Evolutionary conservation across 1,140 invertebrate genomes (phyloP).

Genomic region (silkworm (Bombyx mori)): DNA sequence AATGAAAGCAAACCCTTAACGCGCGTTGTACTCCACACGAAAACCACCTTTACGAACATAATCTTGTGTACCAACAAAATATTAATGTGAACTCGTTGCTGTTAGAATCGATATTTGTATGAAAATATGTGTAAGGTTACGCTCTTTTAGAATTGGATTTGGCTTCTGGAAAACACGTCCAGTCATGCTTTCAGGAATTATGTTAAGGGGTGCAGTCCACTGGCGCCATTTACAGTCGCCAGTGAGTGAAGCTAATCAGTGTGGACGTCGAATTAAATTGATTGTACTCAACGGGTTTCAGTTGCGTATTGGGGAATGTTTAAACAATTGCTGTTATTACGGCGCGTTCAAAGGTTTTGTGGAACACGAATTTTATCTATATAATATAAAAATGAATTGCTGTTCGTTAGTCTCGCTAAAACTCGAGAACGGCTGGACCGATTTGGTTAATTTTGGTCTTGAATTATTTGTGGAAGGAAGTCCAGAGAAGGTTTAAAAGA

Average conservation of each 20-base stretch:
- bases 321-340: no score
- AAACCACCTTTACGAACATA: constrained; percentile 7
- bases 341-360: no score
- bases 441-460: no score
- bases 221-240: constrained; percentile 2
- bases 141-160: background rate
- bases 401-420: no score
- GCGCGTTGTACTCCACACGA: background rate
- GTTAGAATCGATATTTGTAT: background rate
- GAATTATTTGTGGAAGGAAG: no score
- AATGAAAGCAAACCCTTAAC: background rate
- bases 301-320: background rate
- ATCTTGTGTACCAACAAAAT: background rate
- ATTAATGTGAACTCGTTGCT: background rate
- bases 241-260: background rate
- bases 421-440: no score
- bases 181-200: background rate
- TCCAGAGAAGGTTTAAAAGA: no score
- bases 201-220: constrained; percentile 2
- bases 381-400: no score
- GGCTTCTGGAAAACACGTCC: background rate
- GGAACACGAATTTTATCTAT: background rate
- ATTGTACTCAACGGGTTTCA: background rate
- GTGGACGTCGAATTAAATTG: constrained; percentile 1
- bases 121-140: background rate